Conservation (phyloP, 2,797 vertebrate species). For the Arctocebus calabarensis region DNA sequence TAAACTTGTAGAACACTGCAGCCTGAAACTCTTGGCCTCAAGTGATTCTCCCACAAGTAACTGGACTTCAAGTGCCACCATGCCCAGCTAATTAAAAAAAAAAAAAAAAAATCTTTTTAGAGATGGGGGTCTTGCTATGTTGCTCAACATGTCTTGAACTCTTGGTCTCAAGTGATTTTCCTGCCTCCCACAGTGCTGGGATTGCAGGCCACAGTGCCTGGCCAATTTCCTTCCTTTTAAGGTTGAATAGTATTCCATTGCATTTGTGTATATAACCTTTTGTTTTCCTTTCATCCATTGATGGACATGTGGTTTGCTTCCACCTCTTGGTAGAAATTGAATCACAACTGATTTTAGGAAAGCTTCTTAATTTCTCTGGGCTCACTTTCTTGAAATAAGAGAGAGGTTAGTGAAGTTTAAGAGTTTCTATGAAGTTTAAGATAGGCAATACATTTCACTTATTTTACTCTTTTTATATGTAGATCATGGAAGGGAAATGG, state of each 20-base stretch:
- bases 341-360: constrained; percentile 22
- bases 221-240: background rate
- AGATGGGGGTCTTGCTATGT: too few species aligned
- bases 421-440: background rate
- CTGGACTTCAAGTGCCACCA: too few species aligned
- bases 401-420: background rate
- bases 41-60: too few species aligned
- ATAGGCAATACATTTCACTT: background rate
- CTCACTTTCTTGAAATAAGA: constrained; percentile 30
- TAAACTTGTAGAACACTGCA: too few species aligned
- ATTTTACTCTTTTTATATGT: constrained; percentile 45
- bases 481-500: constrained; percentile 95
- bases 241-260: background rate
- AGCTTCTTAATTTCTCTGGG: background rate
- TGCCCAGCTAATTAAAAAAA: too few species aligned
- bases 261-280: background rate
- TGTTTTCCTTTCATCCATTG: background rate
- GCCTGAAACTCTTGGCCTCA: too few species aligned
- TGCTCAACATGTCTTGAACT: too few species aligned
- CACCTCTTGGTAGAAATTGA: background rate
- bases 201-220: background rate
- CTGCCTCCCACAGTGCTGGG: background rate
- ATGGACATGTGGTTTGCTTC: background rate
- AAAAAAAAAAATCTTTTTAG: background rate
- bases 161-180: background rate